Base-by-base conservation (phyloP, 2,113 vertebrate species). In the Percina caprodes region DNA sequence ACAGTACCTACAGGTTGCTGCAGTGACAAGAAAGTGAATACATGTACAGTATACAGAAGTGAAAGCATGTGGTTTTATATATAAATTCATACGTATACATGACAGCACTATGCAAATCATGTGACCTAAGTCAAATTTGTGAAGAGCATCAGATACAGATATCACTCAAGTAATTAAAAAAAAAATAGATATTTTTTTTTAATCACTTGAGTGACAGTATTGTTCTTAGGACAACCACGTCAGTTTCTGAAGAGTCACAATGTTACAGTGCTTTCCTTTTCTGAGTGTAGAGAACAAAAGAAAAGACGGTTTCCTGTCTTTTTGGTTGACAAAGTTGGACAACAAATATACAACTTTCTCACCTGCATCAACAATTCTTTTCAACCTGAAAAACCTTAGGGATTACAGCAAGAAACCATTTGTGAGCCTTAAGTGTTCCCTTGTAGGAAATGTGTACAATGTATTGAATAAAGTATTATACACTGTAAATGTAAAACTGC, bases 41-140 rank as follows among this genome's bases (percentile, higher is more conserved):
- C 13, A 19, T 33, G 19, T 18, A 35, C 30, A 30, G 30, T 4
- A 86, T 70, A 77, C 81, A 89, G 92, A 93, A 92, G 84, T 92
- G 90, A 90, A 89, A 91, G 42, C 4, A 9, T 48, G 24, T 33
- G 54, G 67, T 46, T 0, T 1, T 23, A 14, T 5, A 60, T 30
- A 62, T 19, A 33, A 6, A 42, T 39, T 1, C n/a, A 15, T 8
- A 69, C 18, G 21, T 5, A 61, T 33, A 45, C 13, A 33, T 8
- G 11, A 21, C 8, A 73, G 35, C 1, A 0, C n/a, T 16, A 74
- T 70, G 26, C 51, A 83, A 84, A 82, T 18, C 85, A 79, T 66
- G 62, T 86, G 78, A 78, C 19, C 0, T 0, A 23, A 23, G n/a
- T 42, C 23, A 63, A 65, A 80, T 56, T 19, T 12, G 61, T 11